Evolutionary conservation across 2,888 invertebrate genomes (phyloP).

Genomic region (Cantharis lateralis): DNA sequence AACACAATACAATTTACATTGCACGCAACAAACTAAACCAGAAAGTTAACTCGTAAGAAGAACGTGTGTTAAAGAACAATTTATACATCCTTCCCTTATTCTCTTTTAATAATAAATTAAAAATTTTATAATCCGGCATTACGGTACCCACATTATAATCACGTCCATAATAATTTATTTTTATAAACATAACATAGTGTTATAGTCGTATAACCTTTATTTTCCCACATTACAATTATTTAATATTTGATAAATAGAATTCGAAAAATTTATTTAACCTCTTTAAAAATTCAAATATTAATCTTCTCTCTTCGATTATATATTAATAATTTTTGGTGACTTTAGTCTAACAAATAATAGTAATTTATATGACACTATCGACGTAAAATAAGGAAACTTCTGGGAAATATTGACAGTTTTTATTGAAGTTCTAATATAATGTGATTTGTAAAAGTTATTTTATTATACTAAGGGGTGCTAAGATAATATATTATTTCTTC

Average conservation of each 20-base stretch:
- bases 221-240: background rate
- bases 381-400: background rate
- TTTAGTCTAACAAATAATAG: conserved; percentile 1
- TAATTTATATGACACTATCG: conserved; percentile 5
- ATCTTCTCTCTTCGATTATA: background rate
- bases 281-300: conserved; percentile 1
- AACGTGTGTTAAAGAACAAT: conserved; percentile 10
- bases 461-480: background rate
- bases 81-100: conserved; percentile 10
- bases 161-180: background rate
- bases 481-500: background rate
- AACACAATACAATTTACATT: conserved; percentile 39
- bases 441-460: background rate
- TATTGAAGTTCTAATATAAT: background rate
- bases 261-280: conserved; percentile 3
- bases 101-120: background rate
- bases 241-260: background rate
- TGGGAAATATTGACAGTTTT: background rate
- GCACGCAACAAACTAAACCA: conserved; percentile 40
- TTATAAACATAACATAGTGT: background rate
- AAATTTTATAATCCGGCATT: background rate
- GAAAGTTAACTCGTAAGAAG: conserved; percentile 21
- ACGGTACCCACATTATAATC: background rate
- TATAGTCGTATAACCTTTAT: background rate
- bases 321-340: conserved; percentile 7